Evolutionary conservation across 23 tunicate species (phyloP), one percentile per base, ranked within the genome.

Genomic region (Styela clava): DNA sequence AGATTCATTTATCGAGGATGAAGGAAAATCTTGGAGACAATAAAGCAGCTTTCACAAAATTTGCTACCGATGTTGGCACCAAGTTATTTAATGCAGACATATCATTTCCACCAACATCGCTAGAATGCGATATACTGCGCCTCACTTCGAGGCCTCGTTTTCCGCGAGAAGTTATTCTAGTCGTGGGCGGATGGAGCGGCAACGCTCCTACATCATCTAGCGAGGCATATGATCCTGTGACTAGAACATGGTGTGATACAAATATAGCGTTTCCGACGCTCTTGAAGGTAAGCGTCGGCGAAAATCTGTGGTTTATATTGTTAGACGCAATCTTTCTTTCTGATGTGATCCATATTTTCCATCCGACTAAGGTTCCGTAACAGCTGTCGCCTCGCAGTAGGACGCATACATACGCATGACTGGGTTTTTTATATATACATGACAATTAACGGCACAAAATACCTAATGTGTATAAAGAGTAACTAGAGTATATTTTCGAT

Each of bases 181-280:
- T 92, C 1, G 91, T 92, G 12, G 97, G 97, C 2, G 97, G 97
- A 27, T 92, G 97, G 97, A 80, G 97, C 69, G 87, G 79, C 21
- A 83, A 86, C 32, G 78, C 94, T 67, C 97, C 97, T 23, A 87
- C 97, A 2, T 68, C 84, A 21, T 78, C 85, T 12, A 68, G 81
- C 7, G 97, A 92, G 56, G 51, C 84, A 27, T 87, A 83, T 67
- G 85, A 92, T 19, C 91, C 91, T 2, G 69, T 72, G 34, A 83
- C 77, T 26, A 79, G 68, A 32, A 83, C 35, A 27, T 92, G 97
- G 97, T 73, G 31, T 24, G 34, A 62, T n/a, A 79, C 88, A 20
- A 79, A 79, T 31, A 51, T 33, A 62, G 26, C 64, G 16, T 83
- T 86, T 24, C 91, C 91, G 28, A 62, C 74, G 33, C 51, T 92